Evolutionary conservation across 2,888 invertebrate genomes (phyloP).

Genomic region (Morpho deidamia): DNA sequence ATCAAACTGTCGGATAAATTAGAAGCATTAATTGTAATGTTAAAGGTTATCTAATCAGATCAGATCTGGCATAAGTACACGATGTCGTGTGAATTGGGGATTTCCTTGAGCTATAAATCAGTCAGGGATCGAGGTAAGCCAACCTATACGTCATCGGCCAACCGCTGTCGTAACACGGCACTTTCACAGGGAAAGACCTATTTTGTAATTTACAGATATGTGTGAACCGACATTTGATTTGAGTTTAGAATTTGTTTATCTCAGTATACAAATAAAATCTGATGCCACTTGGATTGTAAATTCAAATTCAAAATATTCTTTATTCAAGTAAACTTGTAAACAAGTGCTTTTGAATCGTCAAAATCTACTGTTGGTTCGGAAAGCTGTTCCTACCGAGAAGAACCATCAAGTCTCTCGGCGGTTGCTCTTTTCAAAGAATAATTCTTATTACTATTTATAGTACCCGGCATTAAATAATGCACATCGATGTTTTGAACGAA

Average conservation of each 20-base stretch:
- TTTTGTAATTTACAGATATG: conserved; percentile 13
- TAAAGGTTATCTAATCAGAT: conserved; percentile 42
- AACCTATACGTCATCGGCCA: conserved; percentile 61
- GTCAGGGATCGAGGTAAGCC: conserved; percentile 67
- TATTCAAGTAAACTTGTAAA: too few relatives aligned
- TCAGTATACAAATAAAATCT: too few relatives aligned
- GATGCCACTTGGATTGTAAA: too few relatives aligned
- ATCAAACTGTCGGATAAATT: neutral
- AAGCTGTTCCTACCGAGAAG: too few relatives aligned
- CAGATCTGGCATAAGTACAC: conserved; percentile 36
- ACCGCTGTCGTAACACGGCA: conserved; percentile 50
- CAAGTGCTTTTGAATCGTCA: too few relatives aligned
- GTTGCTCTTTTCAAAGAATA: too few relatives aligned
- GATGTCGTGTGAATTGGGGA: conserved; percentile 72
- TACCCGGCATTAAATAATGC: too few relatives aligned
- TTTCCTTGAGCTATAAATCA: conserved; percentile 72
- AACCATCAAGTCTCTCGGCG: too few relatives aligned
- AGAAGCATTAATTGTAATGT: conserved; percentile 19
- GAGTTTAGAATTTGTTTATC: conserved; percentile 1
- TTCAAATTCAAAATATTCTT: too few relatives aligned
- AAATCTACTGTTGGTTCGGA: too few relatives aligned
- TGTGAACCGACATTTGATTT: conserved; percentile 9
- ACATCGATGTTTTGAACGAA: too few relatives aligned
- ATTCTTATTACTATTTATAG: too few relatives aligned
- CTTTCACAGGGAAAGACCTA: conserved; percentile 27